A percentile compares a stretch with the other conserved stretches of the same genome.
phyloP scores from a whole-genome alignment of 2,888 invertebrate genomes.

The Lochmaea crataegi region DNA sequence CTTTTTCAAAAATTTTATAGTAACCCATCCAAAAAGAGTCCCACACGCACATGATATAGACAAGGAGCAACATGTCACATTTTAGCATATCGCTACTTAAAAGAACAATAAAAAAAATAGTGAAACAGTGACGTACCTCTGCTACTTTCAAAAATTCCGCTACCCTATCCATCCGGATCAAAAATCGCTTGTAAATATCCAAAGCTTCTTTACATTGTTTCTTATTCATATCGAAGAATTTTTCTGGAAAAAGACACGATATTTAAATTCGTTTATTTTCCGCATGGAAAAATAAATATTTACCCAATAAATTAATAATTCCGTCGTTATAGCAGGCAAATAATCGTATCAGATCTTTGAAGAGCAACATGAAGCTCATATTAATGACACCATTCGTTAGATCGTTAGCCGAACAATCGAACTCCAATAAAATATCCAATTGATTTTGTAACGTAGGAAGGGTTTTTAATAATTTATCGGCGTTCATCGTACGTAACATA shows the following conservation, averaged over 20 bases:
- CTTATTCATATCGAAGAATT: conserved; percentile 99
- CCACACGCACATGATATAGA: no score
- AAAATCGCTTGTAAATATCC: conserved; percentile 98
- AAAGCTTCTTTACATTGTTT: conserved; percentile 98
- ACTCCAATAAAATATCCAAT: conserved; percentile 94
- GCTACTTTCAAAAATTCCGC: conserved; percentile 96
- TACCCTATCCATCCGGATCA: conserved; percentile 98
- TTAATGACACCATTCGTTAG: conserved; percentile 94
- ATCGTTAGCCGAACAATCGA: conserved; percentile 96
- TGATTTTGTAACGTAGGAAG: conserved; percentile 95
- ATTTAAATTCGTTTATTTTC: not conserved
- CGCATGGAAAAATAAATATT: not conserved
- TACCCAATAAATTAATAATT: conserved; percentile 92
- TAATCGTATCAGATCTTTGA: conserved; percentile 86
- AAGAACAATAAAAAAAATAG: no score
- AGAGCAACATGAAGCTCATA: conserved; percentile 84
- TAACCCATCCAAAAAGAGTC: no score
- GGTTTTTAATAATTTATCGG: conserved; percentile 96
- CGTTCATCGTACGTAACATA: conserved; percentile 94
- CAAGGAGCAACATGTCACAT: no score
- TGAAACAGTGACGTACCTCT: conserved; percentile 65
- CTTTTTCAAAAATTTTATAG: no score
- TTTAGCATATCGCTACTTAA: no score
- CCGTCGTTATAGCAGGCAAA: conserved; percentile 99
- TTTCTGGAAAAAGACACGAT: conserved; percentile 72